Evolutionary conservation across 2,113 vertebrate genomes (phyloP).

Genomic region (Centropus bengalensis): DNA sequence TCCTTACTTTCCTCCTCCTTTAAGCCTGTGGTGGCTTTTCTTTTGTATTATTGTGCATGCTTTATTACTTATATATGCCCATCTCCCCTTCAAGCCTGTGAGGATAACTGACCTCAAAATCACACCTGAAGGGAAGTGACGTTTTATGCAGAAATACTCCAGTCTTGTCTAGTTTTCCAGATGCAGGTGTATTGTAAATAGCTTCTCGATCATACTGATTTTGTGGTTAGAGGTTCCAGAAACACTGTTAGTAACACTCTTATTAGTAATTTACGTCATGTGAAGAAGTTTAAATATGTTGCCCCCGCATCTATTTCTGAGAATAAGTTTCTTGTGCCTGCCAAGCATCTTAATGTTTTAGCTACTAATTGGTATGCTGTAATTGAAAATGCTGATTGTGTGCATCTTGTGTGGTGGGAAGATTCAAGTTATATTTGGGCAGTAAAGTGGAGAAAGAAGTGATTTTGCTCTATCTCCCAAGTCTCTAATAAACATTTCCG

Average conservation of each 20-base stretch:
- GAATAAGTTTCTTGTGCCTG: not conserved
- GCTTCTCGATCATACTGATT: constrained; percentile 52
- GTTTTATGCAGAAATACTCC: not conserved
- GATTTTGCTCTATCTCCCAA: not conserved
- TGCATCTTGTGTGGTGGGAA: not conserved
- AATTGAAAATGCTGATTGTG: not conserved
- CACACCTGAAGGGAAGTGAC: not conserved
- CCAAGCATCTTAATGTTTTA: constrained; percentile 11
- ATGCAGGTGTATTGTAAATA: constrained; percentile 72
- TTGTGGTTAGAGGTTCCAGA: constrained; percentile 77
- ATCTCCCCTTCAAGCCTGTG: not conserved
- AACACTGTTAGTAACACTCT: constrained; percentile 60
- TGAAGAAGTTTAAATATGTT: constrained; percentile 57
- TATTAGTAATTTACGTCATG: constrained; percentile 77
- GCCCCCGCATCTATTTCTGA: not conserved
- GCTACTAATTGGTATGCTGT: constrained; percentile 2
- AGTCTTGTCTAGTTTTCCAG: constrained; percentile 35
- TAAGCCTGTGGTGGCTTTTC: constrained; percentile 33
- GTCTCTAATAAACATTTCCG: not conserved
- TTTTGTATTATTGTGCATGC: not conserved
- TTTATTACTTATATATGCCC: not conserved
- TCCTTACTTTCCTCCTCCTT: constrained; percentile 73
- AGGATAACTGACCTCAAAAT: constrained; percentile 8
- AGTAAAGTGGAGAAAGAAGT: not conserved
- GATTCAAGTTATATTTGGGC: not conserved